Conservation (phyloP, 2,113 vertebrate species). For the Ia io region DNA sequence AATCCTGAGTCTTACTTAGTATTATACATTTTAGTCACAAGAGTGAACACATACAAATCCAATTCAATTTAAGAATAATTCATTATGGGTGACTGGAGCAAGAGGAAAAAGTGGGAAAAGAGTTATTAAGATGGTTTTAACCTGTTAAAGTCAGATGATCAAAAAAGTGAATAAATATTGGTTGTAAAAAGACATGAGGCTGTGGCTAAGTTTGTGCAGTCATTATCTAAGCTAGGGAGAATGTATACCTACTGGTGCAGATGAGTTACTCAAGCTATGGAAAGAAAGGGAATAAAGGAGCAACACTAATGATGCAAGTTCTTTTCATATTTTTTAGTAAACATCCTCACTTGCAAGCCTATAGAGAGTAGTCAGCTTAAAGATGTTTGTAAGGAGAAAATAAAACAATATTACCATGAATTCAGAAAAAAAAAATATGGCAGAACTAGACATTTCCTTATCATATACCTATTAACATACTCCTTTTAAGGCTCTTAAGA, state of each 20-base stretch:
- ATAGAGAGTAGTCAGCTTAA: neutral
- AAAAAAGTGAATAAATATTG: neutral
- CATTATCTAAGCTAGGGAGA: neutral
- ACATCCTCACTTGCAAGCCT: neutral
- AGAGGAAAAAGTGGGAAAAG: neutral
- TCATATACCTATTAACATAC: neutral
- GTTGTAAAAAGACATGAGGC: neutral
- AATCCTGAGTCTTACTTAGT: neutral
- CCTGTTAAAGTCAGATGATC: neutral
- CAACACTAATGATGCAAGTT: neutral
- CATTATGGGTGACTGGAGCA: neutral
- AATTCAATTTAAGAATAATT: neutral
- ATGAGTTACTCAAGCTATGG: neutral
- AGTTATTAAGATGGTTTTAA: neutral
- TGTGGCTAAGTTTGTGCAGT: neutral
- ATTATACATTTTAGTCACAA: neutral
- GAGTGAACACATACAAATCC: neutral
- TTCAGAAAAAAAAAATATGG: neutral
- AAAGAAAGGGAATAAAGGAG: neutral
- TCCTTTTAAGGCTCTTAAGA: neutral
- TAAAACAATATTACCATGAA: neutral
- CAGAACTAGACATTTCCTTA: neutral
- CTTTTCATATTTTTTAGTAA: neutral
- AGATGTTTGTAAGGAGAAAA: neutral
- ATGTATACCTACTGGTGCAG: rapidly evolving